Evolutionary conservation across 2,888 invertebrate species (phyloP).

Genomic region (Cheilosia grossa): DNA sequence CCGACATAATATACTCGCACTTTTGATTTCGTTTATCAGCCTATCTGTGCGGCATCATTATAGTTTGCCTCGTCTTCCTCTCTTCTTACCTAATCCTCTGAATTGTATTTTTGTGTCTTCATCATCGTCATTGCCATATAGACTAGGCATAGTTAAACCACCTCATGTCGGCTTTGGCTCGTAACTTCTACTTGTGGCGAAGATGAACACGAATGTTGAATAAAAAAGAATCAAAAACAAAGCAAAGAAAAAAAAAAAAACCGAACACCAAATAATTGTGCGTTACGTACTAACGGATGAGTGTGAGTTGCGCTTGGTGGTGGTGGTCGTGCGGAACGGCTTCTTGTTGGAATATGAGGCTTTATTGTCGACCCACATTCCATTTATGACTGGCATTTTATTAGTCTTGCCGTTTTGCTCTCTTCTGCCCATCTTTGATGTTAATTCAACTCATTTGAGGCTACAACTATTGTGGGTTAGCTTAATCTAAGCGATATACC

Average conservation of each 20-base stretch:
- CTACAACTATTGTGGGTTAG: constrained; percentile 28
- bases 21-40: constrained; percentile 72
- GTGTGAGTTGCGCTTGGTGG: constrained; percentile 21
- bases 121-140: constrained; percentile 13
- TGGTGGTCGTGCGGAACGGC: constrained; percentile 7
- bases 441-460: constrained; percentile 50
- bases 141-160: constrained; percentile 41
- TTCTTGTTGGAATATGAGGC: constrained; percentile 40
- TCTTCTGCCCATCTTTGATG: constrained; percentile 11
- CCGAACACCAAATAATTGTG: constrained; percentile 61
- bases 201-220: constrained; percentile 46
- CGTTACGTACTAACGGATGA: constrained; percentile 5
- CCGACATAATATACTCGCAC: constrained; percentile 25
- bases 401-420: constrained; percentile 36
- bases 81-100: constrained; percentile 9
- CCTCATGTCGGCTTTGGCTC: constrained; percentile 52
- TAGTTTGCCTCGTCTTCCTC: constrained; percentile 6
- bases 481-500: constrained; percentile 28
- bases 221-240: constrained; percentile 24
- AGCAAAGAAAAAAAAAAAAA: constrained; percentile 5
- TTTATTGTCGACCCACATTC: constrained; percentile 72
- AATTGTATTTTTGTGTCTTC: constrained; percentile 40
- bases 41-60: constrained; percentile 49
- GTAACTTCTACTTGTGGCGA: constrained; percentile 35
- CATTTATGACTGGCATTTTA: constrained; percentile 69